Conservation (phyloP, 2,888 invertebrate species). For the Cepaea hortensis region DNA sequence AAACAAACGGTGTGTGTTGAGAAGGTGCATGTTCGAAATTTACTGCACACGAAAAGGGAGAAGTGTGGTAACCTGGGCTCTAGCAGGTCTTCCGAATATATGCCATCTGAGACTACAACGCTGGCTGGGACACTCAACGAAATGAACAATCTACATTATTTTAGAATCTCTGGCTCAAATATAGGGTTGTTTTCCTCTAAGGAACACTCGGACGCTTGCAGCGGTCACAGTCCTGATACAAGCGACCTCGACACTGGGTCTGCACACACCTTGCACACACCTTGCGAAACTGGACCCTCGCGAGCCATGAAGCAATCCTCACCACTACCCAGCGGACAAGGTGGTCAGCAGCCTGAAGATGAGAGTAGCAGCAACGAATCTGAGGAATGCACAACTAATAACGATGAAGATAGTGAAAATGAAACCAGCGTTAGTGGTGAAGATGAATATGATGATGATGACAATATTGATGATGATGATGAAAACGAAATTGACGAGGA, state of each 20-base stretch:
- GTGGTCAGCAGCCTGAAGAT: too few relatives aligned
- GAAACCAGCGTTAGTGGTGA: neutral
- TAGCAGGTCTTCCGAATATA: slow-evolving; percentile 36
- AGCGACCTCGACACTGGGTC: neutral
- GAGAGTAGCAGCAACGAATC: too few relatives aligned
- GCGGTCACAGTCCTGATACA: neutral
- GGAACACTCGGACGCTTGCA: neutral
- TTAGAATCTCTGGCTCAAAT: neutral
- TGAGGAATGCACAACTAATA: neutral
- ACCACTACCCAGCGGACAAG: too few relatives aligned
- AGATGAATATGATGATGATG: slow-evolving; percentile 9
- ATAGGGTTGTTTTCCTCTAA: neutral
- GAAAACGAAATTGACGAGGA: neutral
- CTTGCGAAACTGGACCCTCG: too few relatives aligned
- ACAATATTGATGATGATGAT: slow-evolving; percentile 25
- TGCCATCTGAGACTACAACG: slow-evolving; percentile 18
- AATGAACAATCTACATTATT: neutral
- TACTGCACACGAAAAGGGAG: slow-evolving; percentile 39
- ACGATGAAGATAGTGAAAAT: slow-evolving; percentile 15
- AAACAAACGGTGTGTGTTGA: slow-evolving; percentile 42
- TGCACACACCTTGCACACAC: neutral
- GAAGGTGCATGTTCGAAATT: slow-evolving; percentile 36
- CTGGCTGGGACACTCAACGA: neutral
- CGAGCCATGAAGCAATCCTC: too few relatives aligned
- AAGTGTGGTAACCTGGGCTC: slow-evolving; percentile 36